Evolutionary conservation across 1,140 invertebrate genomes (phyloP).

Genomic region (Trialeurodes vaporariorum): DNA sequence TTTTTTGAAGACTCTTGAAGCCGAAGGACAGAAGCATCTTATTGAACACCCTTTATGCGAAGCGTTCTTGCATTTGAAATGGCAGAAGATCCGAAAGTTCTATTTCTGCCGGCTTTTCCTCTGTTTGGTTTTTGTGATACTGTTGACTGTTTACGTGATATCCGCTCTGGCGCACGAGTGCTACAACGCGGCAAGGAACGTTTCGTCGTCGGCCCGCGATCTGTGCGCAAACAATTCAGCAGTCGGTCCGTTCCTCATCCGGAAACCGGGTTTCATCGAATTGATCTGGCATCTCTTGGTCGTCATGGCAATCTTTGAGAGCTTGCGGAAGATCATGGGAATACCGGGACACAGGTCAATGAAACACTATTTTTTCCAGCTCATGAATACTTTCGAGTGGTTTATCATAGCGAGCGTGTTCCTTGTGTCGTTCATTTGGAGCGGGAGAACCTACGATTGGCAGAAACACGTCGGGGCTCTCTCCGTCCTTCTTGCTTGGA

Average conservation of each 20-base stretch:
- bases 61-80: constrained; percentile 71
- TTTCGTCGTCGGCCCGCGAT: constrained; percentile 20
- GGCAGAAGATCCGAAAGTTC: constrained; percentile 80
- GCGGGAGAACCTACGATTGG: constrained; percentile 62
- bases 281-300: constrained; percentile 65
- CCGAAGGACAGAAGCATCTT: constrained; percentile 71
- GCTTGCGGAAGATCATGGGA: constrained; percentile 60
- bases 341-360: constrained; percentile 62
- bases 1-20: constrained; percentile 67
- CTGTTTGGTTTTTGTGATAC: constrained; percentile 64
- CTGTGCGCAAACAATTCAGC: constrained; percentile 61
- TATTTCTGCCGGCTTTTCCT: constrained; percentile 66
- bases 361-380: constrained; percentile 63
- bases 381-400: constrained; percentile 75
- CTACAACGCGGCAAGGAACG: constrained; percentile 52
- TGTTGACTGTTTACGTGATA: constrained; percentile 62
- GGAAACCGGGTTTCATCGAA: constrained; percentile 57
- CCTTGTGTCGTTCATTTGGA: constrained; percentile 63
- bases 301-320: constrained; percentile 58
- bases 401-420: constrained; percentile 70
- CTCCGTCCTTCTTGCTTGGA: constrained; percentile 71
- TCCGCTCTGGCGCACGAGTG: constrained; percentile 64
- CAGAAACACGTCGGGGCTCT: constrained; percentile 70
- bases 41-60: constrained; percentile 69
- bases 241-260: constrained; percentile 52